These are phyloP conservation scores for Laothoe populi DNA, from an alignment of 2,888 invertebrate species.

Conservation along the genomic window DNA sequence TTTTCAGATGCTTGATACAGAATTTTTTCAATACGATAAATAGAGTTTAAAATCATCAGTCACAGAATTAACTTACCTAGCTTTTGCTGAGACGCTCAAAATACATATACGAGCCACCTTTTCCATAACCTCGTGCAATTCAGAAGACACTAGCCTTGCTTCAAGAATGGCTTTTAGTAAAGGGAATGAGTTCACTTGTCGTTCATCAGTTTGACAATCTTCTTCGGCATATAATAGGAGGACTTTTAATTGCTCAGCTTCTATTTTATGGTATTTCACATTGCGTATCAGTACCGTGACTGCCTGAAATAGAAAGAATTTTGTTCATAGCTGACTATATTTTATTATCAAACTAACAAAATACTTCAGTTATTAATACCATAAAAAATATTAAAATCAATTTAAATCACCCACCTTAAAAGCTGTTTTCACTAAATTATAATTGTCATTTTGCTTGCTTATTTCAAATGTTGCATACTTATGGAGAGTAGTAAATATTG, in stretches of 20 bases:
- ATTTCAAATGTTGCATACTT: constrained; percentile 95
- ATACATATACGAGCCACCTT: constrained; percentile 92
- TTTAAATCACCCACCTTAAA: constrained; percentile 89
- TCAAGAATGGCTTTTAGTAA: constrained; percentile 93
- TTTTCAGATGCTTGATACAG: too few species aligned
- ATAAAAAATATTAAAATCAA: background rate
- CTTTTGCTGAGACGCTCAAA: constrained; percentile 87
- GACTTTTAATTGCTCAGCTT: constrained; percentile 90
- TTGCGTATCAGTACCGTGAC: constrained; percentile 92
- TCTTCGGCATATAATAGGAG: constrained; percentile 95
- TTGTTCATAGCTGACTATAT: too few species aligned
- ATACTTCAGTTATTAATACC: too few species aligned
- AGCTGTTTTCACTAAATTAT: constrained; percentile 92
- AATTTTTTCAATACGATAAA: background rate
- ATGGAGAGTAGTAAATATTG: constrained; percentile 93
- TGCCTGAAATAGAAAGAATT: constrained; percentile 79
- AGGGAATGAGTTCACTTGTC: constrained; percentile 94
- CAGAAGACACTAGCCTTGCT: constrained; percentile 89
- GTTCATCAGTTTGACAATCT: constrained; percentile 93
- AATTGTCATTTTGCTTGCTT: constrained; percentile 93
- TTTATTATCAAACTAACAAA: too few species aligned
- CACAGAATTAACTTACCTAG: constrained; percentile 60
- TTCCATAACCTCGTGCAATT: constrained; percentile 92
- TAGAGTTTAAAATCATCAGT: background rate
- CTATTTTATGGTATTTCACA: constrained; percentile 89